Evolutionary conservation across 2,797 vertebrate species (phyloP).

Genomic region (Steatocranus sp.): DNA sequence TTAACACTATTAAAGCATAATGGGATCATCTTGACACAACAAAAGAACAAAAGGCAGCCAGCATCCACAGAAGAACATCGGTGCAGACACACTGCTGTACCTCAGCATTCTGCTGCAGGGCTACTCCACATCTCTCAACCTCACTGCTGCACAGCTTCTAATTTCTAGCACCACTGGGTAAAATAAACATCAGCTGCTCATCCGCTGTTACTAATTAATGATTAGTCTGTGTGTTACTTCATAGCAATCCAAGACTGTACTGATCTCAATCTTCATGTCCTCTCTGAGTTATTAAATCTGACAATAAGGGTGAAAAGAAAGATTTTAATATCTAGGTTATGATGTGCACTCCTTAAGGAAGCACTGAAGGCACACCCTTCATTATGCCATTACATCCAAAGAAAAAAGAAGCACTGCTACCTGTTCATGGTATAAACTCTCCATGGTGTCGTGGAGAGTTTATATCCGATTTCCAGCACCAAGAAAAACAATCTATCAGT

Average conservation of each 20-base stretch:
- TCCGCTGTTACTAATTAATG: neutral
- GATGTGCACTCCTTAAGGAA: neutral
- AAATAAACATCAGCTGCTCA: neutral
- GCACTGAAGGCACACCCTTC: neutral
- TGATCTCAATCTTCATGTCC: neutral
- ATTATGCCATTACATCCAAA: neutral
- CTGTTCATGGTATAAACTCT: neutral
- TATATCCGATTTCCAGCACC: neutral
- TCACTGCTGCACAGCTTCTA: neutral
- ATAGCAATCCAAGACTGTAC: neutral
- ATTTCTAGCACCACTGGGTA: neutral
- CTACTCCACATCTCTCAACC: neutral
- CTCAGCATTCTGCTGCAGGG: neutral
- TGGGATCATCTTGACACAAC: neutral
- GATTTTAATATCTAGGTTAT: neutral
- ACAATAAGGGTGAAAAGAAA: neutral
- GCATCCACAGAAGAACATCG: neutral
- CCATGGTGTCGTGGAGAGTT: neutral
- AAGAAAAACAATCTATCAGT: neutral
- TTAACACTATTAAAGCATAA: neutral
- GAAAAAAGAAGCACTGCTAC: neutral
- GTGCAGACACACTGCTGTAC: neutral
- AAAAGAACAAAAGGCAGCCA: neutral
- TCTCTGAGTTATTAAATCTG: neutral
- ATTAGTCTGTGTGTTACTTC: neutral